Percentiles rank a stretch among this genome's conserved stretches.
phyloP scores from a whole-genome alignment of 2,113 vertebrate genomes.

The Sapajus apella region DNA sequence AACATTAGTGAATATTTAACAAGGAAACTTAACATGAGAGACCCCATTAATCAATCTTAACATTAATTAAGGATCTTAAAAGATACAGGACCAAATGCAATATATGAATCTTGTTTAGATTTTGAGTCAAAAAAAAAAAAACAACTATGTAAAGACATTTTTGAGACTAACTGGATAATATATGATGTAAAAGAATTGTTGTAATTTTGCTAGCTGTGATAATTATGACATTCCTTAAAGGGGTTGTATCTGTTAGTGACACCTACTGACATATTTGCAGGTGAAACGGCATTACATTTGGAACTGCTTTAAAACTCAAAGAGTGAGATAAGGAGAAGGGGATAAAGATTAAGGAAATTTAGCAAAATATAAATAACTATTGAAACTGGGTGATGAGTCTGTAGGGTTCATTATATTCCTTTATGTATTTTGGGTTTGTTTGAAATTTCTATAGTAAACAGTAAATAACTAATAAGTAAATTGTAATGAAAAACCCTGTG shows the following conservation, averaged over 20 bases:
- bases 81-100: not conserved
- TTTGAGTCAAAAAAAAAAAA: not conserved
- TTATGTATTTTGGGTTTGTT: not conserved
- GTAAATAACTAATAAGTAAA: not conserved
- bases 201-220: not conserved
- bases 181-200: not conserved
- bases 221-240: not conserved
- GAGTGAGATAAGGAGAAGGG: not conserved
- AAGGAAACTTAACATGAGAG: not conserved
- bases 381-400: not conserved
- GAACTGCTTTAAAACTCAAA: not conserved
- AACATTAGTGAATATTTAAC: not conserved
- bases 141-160: not conserved
- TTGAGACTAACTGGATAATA: not conserved
- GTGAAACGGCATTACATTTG: not conserved
- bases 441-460: not conserved
- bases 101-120: not conserved
- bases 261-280: not conserved
- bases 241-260: not conserved
- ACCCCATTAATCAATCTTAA: not conserved
- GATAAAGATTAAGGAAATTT: not conserved
- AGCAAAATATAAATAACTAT: not conserved
- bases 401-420: not conserved
- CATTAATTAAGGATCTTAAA: not conserved
- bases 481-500: not conserved